These are phyloP conservation scores for Lamprotornis superbus DNA, from an alignment of 2,113 vertebrate genomes.

Conservation along the genomic window DNA sequence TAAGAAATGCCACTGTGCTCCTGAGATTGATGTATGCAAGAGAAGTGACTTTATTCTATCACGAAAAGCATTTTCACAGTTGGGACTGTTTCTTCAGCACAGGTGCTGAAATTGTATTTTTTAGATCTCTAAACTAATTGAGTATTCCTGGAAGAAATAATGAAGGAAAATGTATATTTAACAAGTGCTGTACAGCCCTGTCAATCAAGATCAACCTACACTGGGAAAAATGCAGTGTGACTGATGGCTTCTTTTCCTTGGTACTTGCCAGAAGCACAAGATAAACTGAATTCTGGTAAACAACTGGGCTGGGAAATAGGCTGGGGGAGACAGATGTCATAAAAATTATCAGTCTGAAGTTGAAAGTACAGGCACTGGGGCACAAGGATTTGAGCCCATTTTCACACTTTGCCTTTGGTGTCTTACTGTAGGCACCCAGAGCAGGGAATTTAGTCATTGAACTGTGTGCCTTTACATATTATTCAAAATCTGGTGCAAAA, in stretches of 20 bases:
- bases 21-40: not conserved
- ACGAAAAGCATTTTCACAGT: not conserved
- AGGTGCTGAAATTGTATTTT: not conserved
- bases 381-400: not conserved
- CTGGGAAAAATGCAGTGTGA: not conserved
- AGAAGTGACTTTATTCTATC: not conserved
- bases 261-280: not conserved
- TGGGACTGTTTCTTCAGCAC: not conserved
- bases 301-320: not conserved
- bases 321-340: not conserved
- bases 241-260: not conserved
- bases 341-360: not conserved
- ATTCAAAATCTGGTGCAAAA: not conserved
- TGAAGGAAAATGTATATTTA: not conserved
- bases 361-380: not conserved
- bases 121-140: not conserved
- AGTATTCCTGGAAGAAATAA: constrained; percentile 9
- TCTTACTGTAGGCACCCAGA: not conserved
- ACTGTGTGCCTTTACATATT: not conserved
- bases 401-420: not conserved
- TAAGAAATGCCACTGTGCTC: not conserved
- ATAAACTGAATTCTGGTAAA: not conserved
- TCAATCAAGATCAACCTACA: constrained; percentile 3
- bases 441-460: not conserved
- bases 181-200: not conserved